These are phyloP conservation scores for Halocynthia aurantium DNA, from an alignment of 23 tunicate species.

Conservation along the genomic window DNA sequence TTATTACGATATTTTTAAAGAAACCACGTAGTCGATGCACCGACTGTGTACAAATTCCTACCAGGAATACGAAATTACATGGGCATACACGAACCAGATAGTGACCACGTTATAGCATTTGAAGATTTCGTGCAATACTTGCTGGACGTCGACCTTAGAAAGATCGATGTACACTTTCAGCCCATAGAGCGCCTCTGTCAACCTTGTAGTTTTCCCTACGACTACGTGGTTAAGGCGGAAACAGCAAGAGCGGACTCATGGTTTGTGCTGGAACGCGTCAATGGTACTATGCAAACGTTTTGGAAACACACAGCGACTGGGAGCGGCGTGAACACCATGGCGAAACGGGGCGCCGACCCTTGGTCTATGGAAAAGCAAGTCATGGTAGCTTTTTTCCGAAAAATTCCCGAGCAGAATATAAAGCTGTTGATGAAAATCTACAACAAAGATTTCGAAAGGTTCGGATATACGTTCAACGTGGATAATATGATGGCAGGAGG, in stretches of 20 bases:
- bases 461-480: constrained; percentile 22
- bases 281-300: constrained; percentile 33
- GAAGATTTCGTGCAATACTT: constrained; percentile 50
- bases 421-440: not conserved
- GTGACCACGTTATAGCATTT: constrained; percentile 48
- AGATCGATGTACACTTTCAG: constrained; percentile 39
- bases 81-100: constrained; percentile 16
- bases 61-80: constrained; percentile 30
- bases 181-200: constrained; percentile 39
- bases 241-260: constrained; percentile 32
- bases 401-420: not conserved
- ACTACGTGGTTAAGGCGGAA: constrained; percentile 47
- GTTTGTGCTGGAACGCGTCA: constrained; percentile 31
- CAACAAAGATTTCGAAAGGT: constrained; percentile 2
- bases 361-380: constrained; percentile 5
- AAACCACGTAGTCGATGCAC: constrained; percentile 23
- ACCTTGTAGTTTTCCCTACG: constrained; percentile 44
- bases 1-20: not conserved
- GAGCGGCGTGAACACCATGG: not conserved
- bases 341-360: not conserved
- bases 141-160: constrained; percentile 28
- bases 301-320: constrained; percentile 9
- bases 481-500: constrained; percentile 14
- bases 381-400: constrained; percentile 4
- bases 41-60: constrained; percentile 25